Evolutionary conservation across 2,888 invertebrate species (phyloP).

Genomic region (Julus scandinavius): DNA sequence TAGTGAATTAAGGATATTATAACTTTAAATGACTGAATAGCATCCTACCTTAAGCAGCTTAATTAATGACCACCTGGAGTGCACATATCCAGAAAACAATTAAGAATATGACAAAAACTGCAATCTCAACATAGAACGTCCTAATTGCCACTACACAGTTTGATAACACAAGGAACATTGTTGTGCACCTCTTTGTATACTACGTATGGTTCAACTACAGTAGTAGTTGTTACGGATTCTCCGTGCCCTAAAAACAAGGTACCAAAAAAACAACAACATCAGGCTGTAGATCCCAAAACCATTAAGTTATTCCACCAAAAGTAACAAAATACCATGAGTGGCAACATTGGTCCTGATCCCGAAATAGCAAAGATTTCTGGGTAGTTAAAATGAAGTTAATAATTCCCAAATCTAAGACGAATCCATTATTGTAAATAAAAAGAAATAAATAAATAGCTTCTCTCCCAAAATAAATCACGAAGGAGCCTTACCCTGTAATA

Average conservation of each 20-base stretch:
- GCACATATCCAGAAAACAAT: background rate
- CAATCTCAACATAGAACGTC: background rate
- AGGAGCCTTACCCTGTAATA: constrained; percentile 41
- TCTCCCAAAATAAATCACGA: background rate
- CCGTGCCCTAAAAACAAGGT: background rate
- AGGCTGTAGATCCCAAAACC: background rate
- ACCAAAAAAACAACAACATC: background rate
- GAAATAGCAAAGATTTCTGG: background rate
- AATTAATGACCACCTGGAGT: background rate
- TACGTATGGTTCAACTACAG: background rate
- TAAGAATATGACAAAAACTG: background rate
- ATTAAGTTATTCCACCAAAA: background rate
- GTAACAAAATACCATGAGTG: background rate
- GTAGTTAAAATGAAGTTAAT: background rate
- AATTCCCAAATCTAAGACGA: background rate
- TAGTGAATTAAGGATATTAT: no score
- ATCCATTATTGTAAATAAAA: background rate
- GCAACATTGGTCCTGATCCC: background rate
- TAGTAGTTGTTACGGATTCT: background rate
- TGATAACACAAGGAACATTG: no score
- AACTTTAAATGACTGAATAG: background rate
- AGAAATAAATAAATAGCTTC: background rate
- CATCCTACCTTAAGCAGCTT: background rate
- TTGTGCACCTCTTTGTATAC: no score
- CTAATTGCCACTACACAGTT: background rate